These are phyloP conservation scores for Phoebastria nigripes DNA, from an alignment of 2,797 vertebrate species.

Conservation along the genomic window DNA sequence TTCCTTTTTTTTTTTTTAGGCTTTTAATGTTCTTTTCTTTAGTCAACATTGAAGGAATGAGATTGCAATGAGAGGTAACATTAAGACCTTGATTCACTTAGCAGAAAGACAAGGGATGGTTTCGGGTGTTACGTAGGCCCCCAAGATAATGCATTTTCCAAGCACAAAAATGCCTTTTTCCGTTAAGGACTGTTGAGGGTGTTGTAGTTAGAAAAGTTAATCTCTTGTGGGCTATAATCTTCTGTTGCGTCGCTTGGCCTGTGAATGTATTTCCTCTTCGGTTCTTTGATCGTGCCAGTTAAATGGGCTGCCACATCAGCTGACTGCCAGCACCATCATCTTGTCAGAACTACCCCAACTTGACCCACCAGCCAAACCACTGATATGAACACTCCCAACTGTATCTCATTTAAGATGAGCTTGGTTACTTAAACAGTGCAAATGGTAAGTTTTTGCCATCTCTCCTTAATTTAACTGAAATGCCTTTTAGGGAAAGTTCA, in stretches of 20 bases:
- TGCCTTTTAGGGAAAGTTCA: background rate
- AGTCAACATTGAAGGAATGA: background rate
- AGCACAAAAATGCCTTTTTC: background rate
- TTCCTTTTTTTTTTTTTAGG: background rate
- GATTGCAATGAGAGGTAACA: background rate
- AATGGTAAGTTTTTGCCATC: background rate
- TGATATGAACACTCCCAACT: background rate
- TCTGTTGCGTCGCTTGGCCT: background rate
- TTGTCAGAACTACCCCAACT: background rate
- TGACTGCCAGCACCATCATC: background rate
- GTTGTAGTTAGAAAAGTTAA: background rate
- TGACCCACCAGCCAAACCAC: background rate
- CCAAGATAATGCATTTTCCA: background rate
- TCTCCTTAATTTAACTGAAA: background rate
- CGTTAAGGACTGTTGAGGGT: background rate
- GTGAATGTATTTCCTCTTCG: background rate
- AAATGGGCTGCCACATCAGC: background rate
- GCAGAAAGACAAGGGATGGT: background rate
- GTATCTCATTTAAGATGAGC: background rate
- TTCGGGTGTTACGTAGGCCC: background rate
- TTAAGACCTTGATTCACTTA: background rate
- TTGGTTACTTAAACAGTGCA: background rate
- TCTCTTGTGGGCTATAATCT: background rate
- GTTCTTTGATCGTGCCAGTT: background rate
- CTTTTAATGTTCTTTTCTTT: background rate